Conservation (phyloP, 2,888 invertebrate genomes). For the Caprella mutica region DNA sequence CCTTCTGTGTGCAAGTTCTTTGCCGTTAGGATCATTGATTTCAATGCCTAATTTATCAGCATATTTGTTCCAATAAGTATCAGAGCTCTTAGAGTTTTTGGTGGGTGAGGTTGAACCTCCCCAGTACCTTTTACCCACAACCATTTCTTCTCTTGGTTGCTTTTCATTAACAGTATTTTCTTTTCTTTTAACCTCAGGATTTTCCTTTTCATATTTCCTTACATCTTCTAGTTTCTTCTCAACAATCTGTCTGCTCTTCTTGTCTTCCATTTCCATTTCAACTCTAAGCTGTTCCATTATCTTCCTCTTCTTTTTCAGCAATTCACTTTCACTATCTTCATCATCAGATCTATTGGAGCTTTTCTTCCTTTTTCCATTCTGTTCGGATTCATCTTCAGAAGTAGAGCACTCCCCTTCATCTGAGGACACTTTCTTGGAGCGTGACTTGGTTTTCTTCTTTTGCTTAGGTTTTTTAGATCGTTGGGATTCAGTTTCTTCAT, state of each 20-base stretch:
- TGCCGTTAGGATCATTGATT: slow-evolving; percentile 23
- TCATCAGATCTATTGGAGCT: slow-evolving; percentile 1
- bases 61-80: slow-evolving; percentile 35
- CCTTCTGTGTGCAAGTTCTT: not conserved
- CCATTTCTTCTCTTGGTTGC: not conserved
- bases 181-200: not conserved
- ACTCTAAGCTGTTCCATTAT: slow-evolving; percentile 21
- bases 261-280: slow-evolving; percentile 22
- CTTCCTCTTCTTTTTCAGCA: slow-evolving; percentile 23
- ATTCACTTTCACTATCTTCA: slow-evolving; percentile 25
- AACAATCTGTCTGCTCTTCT: slow-evolving; percentile 6
- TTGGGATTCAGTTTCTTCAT: too few relatives aligned
- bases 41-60: slow-evolving; percentile 32
- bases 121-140: slow-evolving; percentile 6
- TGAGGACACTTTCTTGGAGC: not conserved
- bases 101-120: not conserved
- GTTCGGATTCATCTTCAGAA: slow-evolving; percentile 15
- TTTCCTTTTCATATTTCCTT: slow-evolving; percentile 6
- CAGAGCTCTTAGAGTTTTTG: slow-evolving; percentile 21
- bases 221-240: slow-evolving; percentile 20
- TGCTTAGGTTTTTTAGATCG: slow-evolving; percentile 1
- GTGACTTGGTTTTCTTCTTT: not conserved
- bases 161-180: not conserved
- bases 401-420: slow-evolving; percentile 4
- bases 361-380: slow-evolving; percentile 9